Percentiles rank a stretch among this genome's conserved stretches.
Evolutionary conservation across 23 tunicate species (phyloP).

Genomic region (Phallusia fumigata): DNA sequence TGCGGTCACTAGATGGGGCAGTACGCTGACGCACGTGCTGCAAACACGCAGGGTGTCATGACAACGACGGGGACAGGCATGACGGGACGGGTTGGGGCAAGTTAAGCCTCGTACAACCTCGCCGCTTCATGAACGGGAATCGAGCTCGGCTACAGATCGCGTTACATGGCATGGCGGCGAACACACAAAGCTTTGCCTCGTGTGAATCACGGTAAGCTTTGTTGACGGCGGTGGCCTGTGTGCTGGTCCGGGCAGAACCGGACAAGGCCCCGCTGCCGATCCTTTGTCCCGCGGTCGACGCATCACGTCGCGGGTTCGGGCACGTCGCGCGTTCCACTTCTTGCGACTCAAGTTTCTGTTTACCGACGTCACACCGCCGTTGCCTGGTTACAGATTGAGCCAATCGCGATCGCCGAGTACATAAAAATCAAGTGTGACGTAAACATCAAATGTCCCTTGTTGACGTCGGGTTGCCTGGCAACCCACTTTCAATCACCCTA

Average conservation of each 20-base stretch:
- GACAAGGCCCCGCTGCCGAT: neutral
- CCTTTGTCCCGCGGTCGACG: neutral
- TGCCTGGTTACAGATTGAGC: neutral
- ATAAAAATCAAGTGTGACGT: neutral
- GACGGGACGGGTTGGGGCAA: constrained; percentile 28
- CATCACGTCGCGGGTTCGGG: neutral
- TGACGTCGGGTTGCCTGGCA: neutral
- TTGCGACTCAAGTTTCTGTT: neutral
- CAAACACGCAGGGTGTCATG: neutral
- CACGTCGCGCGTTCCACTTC: neutral
- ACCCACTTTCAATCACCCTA: neutral
- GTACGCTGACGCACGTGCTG: neutral
- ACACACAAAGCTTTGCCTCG: too few relatives aligned
- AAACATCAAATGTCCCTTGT: neutral
- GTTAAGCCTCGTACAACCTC: neutral
- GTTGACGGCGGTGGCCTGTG: neutral
- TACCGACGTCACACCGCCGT: neutral
- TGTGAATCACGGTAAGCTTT: neutral
- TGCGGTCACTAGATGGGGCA: neutral
- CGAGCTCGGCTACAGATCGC: too few relatives aligned
- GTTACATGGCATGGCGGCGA: too few relatives aligned
- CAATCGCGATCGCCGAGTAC: neutral
- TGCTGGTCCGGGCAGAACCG: neutral
- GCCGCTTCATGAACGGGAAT: too few relatives aligned
- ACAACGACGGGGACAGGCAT: constrained; percentile 4